Conservation (phyloP, 2,113 vertebrate genomes). For the Tricholaema leucomelas region DNA sequence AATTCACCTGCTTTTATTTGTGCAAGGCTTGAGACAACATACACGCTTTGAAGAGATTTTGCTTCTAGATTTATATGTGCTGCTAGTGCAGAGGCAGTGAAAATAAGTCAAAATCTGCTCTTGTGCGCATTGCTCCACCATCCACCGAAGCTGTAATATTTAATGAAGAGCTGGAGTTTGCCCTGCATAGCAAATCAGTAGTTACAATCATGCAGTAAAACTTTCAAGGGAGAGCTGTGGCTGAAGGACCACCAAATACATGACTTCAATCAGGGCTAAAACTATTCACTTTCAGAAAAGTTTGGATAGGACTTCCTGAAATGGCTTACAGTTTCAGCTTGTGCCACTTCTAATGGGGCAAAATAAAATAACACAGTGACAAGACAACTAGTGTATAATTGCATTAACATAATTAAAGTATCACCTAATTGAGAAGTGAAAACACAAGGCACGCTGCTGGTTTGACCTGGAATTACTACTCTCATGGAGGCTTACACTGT, state of each 20-base stretch:
- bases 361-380: not conserved
- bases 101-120: conserved; percentile 15
- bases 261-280: not conserved
- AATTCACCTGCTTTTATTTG: not conserved
- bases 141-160: not conserved
- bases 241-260: rapidly evolving
- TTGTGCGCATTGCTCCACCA: not conserved
- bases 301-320: not conserved
- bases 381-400: not conserved
- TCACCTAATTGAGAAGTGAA: not conserved
- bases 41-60: not conserved
- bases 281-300: not conserved
- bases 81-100: not conserved
- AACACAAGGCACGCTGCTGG: not conserved
- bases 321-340: not conserved
- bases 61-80: not conserved
- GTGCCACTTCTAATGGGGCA: not conserved
- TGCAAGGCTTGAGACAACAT: not conserved
- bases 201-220: not conserved
- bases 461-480: not conserved
- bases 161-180: not conserved
- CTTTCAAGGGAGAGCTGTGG: not conserved
- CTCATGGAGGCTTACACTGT: not conserved
- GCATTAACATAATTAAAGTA: not conserved
- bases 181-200: not conserved